Percentiles rank a stretch among this genome's conserved stretches.
Evolutionary conservation across 2,113 vertebrate genomes (phyloP).

Genomic region (Odocoileus hemionus): DNA sequence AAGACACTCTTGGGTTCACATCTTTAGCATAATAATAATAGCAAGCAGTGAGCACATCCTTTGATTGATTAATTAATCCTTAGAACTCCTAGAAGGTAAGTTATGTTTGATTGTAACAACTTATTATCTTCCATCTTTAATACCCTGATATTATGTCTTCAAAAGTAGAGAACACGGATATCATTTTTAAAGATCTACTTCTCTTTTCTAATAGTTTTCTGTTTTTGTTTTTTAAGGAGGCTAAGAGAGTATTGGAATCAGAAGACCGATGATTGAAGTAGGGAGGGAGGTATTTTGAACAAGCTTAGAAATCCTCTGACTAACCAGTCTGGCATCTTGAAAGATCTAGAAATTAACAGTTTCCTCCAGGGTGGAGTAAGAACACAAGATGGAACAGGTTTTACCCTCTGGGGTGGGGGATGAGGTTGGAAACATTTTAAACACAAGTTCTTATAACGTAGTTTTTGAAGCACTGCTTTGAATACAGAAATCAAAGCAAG

Average conservation of each 20-base stretch:
- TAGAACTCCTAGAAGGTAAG: not conserved
- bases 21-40: not conserved
- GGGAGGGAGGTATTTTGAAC: slow-evolving; percentile 2
- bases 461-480: slow-evolving; percentile 1
- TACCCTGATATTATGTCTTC: not conserved
- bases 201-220: not conserved
- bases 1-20: not conserved
- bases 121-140: not conserved
- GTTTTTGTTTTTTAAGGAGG: not conserved
- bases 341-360: slow-evolving; percentile 57
- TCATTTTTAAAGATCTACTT: not conserved
- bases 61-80: slow-evolving; percentile 24
- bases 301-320: slow-evolving; percentile 62
- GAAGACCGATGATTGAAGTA: not conserved
- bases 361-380: slow-evolving; percentile 19
- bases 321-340: slow-evolving; percentile 59
- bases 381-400: slow-evolving; percentile 35
- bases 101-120: not conserved
- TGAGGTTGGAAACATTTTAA: slow-evolving; percentile 15
- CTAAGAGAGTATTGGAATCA: not conserved
- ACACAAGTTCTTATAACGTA: not conserved
- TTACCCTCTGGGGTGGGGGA: not conserved
- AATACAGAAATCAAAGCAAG: slow-evolving; percentile 6
- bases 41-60: not conserved
- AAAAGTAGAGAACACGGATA: not conserved